Evolutionary conservation across 2,797 vertebrate species (phyloP).

Genomic region (Phoeniculus purpureus): DNA sequence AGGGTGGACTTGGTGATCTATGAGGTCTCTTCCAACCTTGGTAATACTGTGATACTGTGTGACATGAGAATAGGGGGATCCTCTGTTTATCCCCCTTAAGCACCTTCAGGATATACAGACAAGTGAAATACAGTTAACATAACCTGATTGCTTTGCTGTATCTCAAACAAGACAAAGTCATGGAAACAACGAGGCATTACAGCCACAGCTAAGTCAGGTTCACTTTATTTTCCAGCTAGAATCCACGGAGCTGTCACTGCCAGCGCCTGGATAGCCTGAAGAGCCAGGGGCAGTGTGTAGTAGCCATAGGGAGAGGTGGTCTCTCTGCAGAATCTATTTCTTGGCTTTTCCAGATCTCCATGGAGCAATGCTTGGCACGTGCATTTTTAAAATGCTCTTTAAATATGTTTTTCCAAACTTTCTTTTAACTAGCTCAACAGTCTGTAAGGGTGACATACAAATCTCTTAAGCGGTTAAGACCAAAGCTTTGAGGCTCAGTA

Average conservation of each 20-base stretch:
- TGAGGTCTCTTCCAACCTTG: too few relatives aligned
- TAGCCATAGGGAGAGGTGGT: not conserved
- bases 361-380: not conserved
- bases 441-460: not conserved
- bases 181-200: not conserved
- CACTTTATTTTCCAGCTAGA: not conserved
- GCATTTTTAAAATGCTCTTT: not conserved
- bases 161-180: not conserved
- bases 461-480: not conserved
- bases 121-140: not conserved
- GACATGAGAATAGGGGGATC: not conserved
- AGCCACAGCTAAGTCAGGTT: not conserved
- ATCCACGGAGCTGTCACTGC: not conserved
- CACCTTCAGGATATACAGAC: not conserved
- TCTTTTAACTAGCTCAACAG: not conserved
- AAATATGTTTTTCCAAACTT: not conserved
- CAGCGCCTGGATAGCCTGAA: not conserved
- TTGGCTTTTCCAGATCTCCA: not conserved
- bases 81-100: not conserved
- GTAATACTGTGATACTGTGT: too few relatives aligned
- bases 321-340: not conserved
- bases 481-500: not conserved
- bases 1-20: too few relatives aligned
- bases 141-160: not conserved
- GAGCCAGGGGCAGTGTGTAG: not conserved